Percentiles rank a stretch among this genome's conserved stretches.
phyloP scores from a whole-genome alignment of 1,140 invertebrate species.

The Drosophila nannoptera region DNA sequence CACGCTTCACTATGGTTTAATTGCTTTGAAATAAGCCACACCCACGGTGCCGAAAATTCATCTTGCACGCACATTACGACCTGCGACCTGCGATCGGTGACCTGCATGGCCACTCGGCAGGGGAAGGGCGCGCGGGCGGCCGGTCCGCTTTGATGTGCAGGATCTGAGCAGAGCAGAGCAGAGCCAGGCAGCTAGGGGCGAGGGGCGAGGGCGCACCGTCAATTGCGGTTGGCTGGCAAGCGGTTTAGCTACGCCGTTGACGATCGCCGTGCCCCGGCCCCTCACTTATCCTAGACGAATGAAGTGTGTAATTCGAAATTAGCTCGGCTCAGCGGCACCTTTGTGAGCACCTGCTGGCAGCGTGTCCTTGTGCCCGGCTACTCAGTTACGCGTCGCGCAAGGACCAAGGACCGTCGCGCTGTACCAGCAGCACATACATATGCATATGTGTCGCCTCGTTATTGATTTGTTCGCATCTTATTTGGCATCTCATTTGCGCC shows the following conservation, averaged over 20 bases:
- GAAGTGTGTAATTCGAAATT: slow-evolving; percentile 77
- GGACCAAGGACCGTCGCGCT: neutral
- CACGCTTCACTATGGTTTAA: slow-evolving; percentile 71
- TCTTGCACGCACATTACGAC: slow-evolving; percentile 71
- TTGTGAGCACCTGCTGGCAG: slow-evolving; percentile 66
- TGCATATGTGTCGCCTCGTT: neutral
- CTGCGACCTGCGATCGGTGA: neutral
- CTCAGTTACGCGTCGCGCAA: slow-evolving; percentile 55
- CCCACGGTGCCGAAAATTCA: slow-evolving; percentile 67
- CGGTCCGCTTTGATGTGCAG: slow-evolving; percentile 60
- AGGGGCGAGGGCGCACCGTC: slow-evolving; percentile 54
- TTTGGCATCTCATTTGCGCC: slow-evolving; percentile 32
- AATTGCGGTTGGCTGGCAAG: slow-evolving; percentile 71
- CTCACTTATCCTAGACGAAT: slow-evolving; percentile 58
- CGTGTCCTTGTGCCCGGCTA: slow-evolving; percentile 59
- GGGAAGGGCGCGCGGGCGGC: slow-evolving; percentile 45
- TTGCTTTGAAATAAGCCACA: slow-evolving; percentile 76
- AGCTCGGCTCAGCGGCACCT: slow-evolving; percentile 72
- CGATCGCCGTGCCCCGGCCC: slow-evolving; percentile 12
- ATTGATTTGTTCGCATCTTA: slow-evolving; percentile 14
- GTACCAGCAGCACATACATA: slow-evolving; percentile 1
- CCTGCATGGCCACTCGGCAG: neutral
- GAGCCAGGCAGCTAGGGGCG: neutral
- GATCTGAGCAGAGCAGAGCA: slow-evolving; percentile 35
- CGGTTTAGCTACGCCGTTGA: slow-evolving; percentile 56